phyloP scores from a whole-genome alignment of 2,888 invertebrate species.

The Heliconius aoede region DNA sequence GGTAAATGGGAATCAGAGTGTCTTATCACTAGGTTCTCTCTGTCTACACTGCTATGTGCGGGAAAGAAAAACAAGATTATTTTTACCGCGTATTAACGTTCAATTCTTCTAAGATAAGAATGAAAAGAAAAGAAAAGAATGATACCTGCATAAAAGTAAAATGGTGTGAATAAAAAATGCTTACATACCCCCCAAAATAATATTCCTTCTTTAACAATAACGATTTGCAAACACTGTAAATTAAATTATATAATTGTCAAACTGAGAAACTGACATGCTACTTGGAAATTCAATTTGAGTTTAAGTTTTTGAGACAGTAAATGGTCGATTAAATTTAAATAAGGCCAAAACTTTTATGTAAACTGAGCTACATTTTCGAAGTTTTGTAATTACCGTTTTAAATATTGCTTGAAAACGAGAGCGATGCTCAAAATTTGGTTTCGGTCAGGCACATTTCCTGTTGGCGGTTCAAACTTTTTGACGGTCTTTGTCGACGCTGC shows the following conservation, averaged over 20 bases:
- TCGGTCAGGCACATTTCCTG: constrained; percentile 56
- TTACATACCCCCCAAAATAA: neutral
- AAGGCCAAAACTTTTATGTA: constrained; percentile 42
- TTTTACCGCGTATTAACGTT: no score
- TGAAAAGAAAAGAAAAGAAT: no score
- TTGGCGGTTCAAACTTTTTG: constrained; percentile 60
- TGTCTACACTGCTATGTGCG: no score
- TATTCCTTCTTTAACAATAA: neutral
- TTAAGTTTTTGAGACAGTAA: constrained; percentile 33
- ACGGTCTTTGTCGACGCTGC: constrained; percentile 60
- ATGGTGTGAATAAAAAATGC: neutral
- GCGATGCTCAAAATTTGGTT: constrained; percentile 46
- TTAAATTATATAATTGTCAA: constrained; percentile 1
- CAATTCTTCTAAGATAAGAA: no score
- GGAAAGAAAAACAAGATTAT: no score
- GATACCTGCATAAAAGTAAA: neutral
- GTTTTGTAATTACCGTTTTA: constrained; percentile 51
- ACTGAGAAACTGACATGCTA: constrained; percentile 30
- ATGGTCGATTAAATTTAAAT: constrained; percentile 43
- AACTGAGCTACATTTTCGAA: constrained; percentile 36
- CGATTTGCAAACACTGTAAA: neutral
- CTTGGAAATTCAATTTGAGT: constrained; percentile 40
- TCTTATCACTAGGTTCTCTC: no score
- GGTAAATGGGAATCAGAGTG: no score
- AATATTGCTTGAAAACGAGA: constrained; percentile 51